Percentiles rank a stretch among this genome's conserved stretches.
Evolutionary conservation across 2,888 invertebrate species (phyloP).

Genomic region (Luperina nickerlii): DNA sequence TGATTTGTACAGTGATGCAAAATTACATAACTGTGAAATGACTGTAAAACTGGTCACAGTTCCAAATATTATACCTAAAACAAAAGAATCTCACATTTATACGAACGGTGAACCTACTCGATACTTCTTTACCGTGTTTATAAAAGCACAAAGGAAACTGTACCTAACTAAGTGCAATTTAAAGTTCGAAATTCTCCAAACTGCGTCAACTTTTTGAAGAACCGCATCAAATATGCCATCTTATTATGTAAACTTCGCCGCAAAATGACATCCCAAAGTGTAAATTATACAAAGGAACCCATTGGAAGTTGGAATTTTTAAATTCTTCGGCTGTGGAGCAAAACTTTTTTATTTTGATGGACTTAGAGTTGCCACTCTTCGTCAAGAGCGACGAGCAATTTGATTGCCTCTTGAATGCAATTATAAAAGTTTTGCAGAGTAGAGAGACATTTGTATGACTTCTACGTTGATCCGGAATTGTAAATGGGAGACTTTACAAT

Average conservation of each 20-base stretch:
- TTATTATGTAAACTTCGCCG: conserved; percentile 28
- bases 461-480: not conserved
- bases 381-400: conserved; percentile 19
- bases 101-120: not conserved
- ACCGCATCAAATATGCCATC: conserved; percentile 12
- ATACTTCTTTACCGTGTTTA: not conserved
- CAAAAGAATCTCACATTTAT: conserved; percentile 1
- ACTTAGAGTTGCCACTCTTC: not conserved
- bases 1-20: not conserved
- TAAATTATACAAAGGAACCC: conserved; percentile 25
- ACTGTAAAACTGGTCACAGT: not conserved
- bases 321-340: conserved; percentile 2
- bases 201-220: conserved; percentile 14
- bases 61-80: conserved; percentile 14
- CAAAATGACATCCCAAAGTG: conserved; percentile 26
- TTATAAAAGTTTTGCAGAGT: not conserved
- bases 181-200: conserved; percentile 19
- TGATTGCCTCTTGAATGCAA: conserved; percentile 22
- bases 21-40: not conserved
- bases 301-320: conserved; percentile 10
- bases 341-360: conserved; percentile 18
- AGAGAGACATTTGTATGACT: not conserved
- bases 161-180: not conserved
- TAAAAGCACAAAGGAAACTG: not conserved
- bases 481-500: not conserved